Conservation (phyloP, 2,797 vertebrate species). For the Clarias pachynema region DNA sequence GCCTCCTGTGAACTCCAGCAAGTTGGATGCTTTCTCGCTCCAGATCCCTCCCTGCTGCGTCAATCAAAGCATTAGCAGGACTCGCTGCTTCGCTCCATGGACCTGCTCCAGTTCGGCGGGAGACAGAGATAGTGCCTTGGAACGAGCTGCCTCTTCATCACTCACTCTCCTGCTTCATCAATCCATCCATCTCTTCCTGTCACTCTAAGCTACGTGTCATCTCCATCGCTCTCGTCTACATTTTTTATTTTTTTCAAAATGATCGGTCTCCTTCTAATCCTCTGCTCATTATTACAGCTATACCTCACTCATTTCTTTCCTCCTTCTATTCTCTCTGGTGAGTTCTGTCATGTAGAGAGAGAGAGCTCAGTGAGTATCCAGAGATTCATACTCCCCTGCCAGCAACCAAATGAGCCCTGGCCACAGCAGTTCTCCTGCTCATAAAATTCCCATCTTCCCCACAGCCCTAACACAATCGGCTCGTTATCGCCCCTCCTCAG, state of each 20-base stretch:
- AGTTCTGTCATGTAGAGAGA: slow-evolving; percentile 27
- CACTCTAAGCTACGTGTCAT: neutral
- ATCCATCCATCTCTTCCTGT: neutral
- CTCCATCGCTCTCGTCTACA: neutral
- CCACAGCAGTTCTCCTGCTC: slow-evolving; percentile 41
- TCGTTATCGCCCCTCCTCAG: slow-evolving; percentile 51
- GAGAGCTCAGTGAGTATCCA: slow-evolving; percentile 18
- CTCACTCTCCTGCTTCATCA: neutral
- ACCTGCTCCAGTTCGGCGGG: slow-evolving; percentile 35
- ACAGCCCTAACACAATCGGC: slow-evolving; percentile 39
- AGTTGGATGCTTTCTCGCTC: slow-evolving; percentile 26
- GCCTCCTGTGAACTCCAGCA: slow-evolving; percentile 37
- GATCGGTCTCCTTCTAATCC: slow-evolving; percentile 11
- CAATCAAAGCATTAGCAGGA: slow-evolving; percentile 31
- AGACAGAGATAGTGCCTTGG: slow-evolving; percentile 13
- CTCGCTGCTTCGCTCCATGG: slow-evolving; percentile 35
- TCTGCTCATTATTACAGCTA: slow-evolving; percentile 14
- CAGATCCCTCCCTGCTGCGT: slow-evolving; percentile 30
- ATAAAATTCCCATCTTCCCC: slow-evolving; percentile 42
- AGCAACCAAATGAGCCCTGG: slow-evolving; percentile 48
- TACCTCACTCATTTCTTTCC: slow-evolving; percentile 15
- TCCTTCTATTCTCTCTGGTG: slow-evolving; percentile 14
- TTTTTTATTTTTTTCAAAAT: neutral
- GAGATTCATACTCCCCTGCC: slow-evolving; percentile 30
- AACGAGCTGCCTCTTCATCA: slow-evolving; percentile 9